phyloP scores from a whole-genome alignment of 2,113 vertebrate genomes.

The Anguilla rostrata region DNA sequence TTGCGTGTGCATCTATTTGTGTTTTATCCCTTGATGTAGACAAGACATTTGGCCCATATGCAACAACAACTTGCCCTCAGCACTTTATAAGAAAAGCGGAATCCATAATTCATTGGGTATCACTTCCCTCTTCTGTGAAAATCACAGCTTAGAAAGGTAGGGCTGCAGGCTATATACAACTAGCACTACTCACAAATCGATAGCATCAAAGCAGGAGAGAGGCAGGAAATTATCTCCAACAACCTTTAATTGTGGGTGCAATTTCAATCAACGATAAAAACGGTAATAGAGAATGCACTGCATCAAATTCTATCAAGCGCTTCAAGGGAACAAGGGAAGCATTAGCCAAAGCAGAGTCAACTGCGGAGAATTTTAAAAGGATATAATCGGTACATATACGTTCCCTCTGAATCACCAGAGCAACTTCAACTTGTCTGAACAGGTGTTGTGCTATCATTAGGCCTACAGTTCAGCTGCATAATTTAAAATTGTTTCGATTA shows the following conservation, averaged over 20 bases:
- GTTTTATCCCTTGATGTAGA: conserved; percentile 12
- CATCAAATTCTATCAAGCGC: not conserved
- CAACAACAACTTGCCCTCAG: not conserved
- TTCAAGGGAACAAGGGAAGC: not conserved
- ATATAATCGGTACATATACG: not conserved
- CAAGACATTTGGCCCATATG: not conserved
- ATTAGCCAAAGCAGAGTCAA: not conserved
- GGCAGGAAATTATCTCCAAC: not conserved
- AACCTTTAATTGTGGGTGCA: not conserved
- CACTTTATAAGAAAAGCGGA: not conserved
- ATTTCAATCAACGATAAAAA: not conserved
- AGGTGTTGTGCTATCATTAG: not conserved
- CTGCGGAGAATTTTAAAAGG: not conserved
- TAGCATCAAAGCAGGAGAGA: not conserved
- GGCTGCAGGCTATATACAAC: not conserved
- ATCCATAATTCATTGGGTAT: conserved; percentile 24
- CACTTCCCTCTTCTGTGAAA: not conserved
- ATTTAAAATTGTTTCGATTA: conserved; percentile 22
- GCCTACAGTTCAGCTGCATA: not conserved
- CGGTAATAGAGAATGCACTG: not conserved
- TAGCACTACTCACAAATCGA: conserved; percentile 5
- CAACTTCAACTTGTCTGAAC: conserved; percentile 11
- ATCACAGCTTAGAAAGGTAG: not conserved
- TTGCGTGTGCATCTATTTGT: not conserved
- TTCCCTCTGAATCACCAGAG: conserved; percentile 4